These are phyloP conservation scores for Leptopilina drosophilae DNA, from an alignment of 2,888 invertebrate genomes.

Conservation along the genomic window DNA sequence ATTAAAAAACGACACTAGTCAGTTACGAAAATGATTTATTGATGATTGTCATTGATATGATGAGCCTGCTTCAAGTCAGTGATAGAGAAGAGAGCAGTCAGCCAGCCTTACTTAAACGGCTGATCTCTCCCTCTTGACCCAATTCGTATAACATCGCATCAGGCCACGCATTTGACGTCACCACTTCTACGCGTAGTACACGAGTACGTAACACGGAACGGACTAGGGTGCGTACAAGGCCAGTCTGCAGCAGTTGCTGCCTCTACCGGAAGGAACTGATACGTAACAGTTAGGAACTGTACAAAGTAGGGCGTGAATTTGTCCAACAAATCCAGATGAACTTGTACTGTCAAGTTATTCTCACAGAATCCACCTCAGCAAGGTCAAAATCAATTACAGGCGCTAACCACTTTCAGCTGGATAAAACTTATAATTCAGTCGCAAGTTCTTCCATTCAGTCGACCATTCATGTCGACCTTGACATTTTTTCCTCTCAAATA, in stretches of 20 bases:
- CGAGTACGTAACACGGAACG: conserved; percentile 55
- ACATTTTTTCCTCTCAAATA: neutral
- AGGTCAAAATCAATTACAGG: neutral
- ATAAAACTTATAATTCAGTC: neutral
- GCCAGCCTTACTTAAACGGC: conserved; percentile 56
- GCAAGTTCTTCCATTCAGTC: neutral
- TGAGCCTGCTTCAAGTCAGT: neutral
- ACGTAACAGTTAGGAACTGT: conserved; percentile 27
- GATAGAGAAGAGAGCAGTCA: conserved; percentile 24
- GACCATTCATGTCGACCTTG: neutral
- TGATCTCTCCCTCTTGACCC: conserved; percentile 72
- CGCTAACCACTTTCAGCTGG: neutral
- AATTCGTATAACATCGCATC: conserved; percentile 64
- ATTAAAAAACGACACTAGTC: neutral
- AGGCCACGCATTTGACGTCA: conserved; percentile 29
- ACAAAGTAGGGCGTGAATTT: conserved; percentile 19
- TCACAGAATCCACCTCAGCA: conserved; percentile 9
- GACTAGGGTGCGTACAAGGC: conserved; percentile 64
- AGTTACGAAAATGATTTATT: neutral
- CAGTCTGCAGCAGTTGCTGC: conserved; percentile 44
- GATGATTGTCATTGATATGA: conserved; percentile 5
- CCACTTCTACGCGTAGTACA: conserved; percentile 16
- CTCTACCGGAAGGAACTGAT: conserved; percentile 36
- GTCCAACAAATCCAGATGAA: conserved; percentile 19
- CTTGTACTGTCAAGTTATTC: conserved; percentile 17